A percentile compares a stretch with the other conserved stretches of the same genome.
phyloP scores from a whole-genome alignment of 2,113 vertebrate genomes.

The Arenaria interpres region DNA sequence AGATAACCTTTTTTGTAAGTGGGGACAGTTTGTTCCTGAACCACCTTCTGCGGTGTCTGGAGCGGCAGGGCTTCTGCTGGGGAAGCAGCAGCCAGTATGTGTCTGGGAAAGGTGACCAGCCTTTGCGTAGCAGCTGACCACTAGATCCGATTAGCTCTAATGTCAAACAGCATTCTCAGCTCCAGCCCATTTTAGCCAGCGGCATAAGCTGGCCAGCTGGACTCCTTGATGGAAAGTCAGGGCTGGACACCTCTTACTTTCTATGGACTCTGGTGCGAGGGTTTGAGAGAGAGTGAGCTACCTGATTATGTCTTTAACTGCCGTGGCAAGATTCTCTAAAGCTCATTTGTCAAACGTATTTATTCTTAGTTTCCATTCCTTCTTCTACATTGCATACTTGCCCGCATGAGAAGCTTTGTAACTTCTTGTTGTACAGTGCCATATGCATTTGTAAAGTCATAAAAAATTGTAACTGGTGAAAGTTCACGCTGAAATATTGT shows the following conservation, averaged over 20 bases:
- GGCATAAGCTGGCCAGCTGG: neutral
- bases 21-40: neutral
- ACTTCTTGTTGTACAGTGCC: neutral
- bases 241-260: neutral
- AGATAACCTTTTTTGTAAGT: neutral
- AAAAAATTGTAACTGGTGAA: neutral
- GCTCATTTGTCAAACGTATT: fast-evolving
- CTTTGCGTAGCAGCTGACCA: neutral
- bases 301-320: neutral
- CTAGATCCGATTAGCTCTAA: neutral
- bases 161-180: neutral
- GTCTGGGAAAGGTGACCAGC: neutral
- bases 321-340: neutral
- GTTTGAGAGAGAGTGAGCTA: neutral
- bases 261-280: fast-evolving
- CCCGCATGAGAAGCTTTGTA: neutral
- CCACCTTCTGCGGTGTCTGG: neutral
- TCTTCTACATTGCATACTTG: neutral
- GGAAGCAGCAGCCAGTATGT: neutral
- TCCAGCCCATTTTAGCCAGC: neutral
- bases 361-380: neutral
- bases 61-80: neutral
- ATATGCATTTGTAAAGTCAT: neutral
- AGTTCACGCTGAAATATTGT: neutral
- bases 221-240: neutral